These are phyloP conservation scores for Manduca sexta DNA, from an alignment of 1,140 invertebrate species.

Conservation along the genomic window DNA sequence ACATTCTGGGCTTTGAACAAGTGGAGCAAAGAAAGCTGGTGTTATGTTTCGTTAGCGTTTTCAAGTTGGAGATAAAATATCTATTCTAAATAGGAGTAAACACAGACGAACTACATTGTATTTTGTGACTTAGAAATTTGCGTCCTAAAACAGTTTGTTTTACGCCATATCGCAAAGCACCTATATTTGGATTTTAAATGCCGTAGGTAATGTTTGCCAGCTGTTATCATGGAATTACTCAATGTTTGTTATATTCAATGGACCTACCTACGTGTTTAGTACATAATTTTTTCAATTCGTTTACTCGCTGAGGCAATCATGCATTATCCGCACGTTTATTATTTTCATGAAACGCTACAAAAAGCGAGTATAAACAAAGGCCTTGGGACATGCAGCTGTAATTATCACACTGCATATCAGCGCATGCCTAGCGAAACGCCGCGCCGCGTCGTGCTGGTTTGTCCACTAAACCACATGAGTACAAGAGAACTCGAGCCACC, in stretches of 20 bases:
- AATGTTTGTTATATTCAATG: neutral
- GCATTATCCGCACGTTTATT: constrained; percentile 8
- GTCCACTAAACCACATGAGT: too few relatives aligned
- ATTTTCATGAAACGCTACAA: constrained; percentile 10
- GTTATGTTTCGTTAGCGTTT: constrained; percentile 10
- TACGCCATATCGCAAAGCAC: too few relatives aligned
- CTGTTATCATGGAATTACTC: neutral
- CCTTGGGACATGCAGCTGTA: constrained; percentile 18
- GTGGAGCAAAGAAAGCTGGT: constrained; percentile 27
- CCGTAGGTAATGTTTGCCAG: too few relatives aligned
- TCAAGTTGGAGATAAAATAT: neutral
- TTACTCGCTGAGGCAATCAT: constrained; percentile 3
- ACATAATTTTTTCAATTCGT: too few relatives aligned
- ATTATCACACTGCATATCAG: constrained; percentile 18
- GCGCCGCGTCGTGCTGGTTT: constrained; percentile 2
- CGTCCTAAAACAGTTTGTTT: too few relatives aligned
- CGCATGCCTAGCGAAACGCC: constrained; percentile 16
- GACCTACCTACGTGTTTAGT: too few relatives aligned
- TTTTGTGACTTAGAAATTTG: too few relatives aligned
- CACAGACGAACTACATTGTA: too few relatives aligned
- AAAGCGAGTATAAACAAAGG: constrained; percentile 8
- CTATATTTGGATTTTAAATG: too few relatives aligned
- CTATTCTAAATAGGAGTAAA: constrained; percentile 1
- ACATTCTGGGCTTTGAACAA: constrained; percentile 20
- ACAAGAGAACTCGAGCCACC: too few relatives aligned